A percentile compares a stretch with the other conserved stretches of the same genome.
Evolutionary conservation across 2,888 invertebrate genomes (phyloP).

Genomic region (Tanypteryx hageni): DNA sequence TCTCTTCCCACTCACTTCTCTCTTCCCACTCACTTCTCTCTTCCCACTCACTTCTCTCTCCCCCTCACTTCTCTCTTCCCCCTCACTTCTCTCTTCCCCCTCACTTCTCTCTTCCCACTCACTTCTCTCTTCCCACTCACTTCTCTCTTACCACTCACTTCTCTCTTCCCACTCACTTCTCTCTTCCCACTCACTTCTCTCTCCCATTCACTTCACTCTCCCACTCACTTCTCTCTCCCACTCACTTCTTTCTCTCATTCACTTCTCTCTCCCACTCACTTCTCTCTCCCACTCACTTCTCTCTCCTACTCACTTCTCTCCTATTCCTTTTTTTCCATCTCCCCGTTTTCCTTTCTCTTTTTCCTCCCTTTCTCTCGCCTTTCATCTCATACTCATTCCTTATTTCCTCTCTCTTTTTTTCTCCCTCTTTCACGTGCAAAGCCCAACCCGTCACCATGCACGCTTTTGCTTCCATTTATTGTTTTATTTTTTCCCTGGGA

Average conservation of each 20-base stretch:
- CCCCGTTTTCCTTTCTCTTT: not conserved
- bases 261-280: too few species aligned
- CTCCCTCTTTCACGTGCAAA: not conserved
- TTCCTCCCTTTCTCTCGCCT: not conserved
- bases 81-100: not conserved
- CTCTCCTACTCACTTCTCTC: not conserved
- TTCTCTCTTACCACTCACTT: too few species aligned
- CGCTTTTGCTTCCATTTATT: too few species aligned
- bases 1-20: not conserved
- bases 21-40: not conserved
- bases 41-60: not conserved
- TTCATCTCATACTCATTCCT: not conserved
- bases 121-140: not conserved
- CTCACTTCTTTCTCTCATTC: not conserved
- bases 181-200: not conserved
- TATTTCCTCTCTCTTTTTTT: not conserved
- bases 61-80: not conserved
- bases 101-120: not conserved
- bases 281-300: too few species aligned
- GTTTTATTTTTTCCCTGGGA: too few species aligned
- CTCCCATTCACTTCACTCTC: not conserved
- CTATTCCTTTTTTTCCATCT: not conserved
- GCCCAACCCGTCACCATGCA: not conserved
- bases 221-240: not conserved
- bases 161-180: too few species aligned